A percentile compares a stretch with the other conserved stretches of the same genome.
phyloP scores from a whole-genome alignment of 2,113 vertebrate species.

The Garra rufa region DNA sequence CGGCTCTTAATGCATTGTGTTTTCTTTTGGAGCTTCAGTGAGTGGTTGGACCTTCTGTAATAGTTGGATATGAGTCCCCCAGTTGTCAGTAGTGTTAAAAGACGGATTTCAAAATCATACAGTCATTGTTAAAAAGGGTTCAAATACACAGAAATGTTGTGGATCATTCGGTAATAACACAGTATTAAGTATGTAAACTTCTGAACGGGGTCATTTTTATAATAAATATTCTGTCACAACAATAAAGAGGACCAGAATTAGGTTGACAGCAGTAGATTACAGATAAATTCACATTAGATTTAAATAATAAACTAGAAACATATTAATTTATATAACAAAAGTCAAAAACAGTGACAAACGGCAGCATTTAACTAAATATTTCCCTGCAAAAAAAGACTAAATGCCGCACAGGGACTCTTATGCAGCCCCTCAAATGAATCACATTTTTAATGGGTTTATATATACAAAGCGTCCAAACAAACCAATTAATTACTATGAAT shows the following conservation, averaged over 20 bases:
- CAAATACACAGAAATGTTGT: too few species aligned
- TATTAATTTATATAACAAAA: background rate
- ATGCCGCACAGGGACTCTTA: background rate
- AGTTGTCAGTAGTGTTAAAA: too few species aligned
- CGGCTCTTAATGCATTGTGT: too few species aligned
- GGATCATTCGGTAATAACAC: too few species aligned
- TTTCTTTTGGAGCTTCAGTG: too few species aligned
- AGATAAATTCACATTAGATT: background rate
- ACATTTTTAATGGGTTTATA: constrained; percentile 2
- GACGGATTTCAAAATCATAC: too few species aligned
- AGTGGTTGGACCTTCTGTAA: too few species aligned
- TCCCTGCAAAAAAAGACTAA: background rate
- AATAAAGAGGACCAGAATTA: background rate
- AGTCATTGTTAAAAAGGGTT: too few species aligned
- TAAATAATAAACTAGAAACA: background rate
- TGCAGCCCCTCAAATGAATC: background rate
- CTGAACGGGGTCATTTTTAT: too few species aligned
- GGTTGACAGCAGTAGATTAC: background rate
- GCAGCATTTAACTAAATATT: constrained; percentile 21
- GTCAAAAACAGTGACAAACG: background rate
- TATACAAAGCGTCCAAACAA: background rate
- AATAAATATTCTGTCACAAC: background rate
- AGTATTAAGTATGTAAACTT: too few species aligned
- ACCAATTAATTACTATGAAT: background rate
- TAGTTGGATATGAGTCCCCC: too few species aligned